Conservation (phyloP, 2,113 vertebrate genomes). For the Mobula hypostoma region DNA sequence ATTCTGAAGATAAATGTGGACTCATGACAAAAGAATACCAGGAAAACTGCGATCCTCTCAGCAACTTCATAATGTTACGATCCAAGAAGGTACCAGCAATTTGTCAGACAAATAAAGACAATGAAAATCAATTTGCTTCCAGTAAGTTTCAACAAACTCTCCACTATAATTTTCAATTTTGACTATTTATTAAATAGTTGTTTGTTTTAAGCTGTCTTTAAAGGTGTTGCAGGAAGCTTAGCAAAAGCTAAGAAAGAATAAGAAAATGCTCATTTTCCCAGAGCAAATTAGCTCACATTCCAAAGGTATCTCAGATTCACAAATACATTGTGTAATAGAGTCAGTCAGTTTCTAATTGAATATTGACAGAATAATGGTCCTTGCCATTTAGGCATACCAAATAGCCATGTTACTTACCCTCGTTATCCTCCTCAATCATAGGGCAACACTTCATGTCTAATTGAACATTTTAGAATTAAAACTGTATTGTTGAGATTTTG, state of each 20-base stretch:
- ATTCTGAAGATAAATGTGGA: background rate
- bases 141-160: background rate
- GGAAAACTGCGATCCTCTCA: conserved; percentile 54
- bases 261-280: background rate
- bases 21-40: background rate
- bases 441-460: background rate
- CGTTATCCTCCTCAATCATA: no score
- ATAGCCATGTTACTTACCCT: no score
- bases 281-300: background rate
- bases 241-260: background rate
- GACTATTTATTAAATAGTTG: background rate
- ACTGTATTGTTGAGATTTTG: no score
- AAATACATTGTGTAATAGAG: no score
- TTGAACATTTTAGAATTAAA: background rate
- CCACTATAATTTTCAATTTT: background rate
- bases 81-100: conserved; percentile 45
- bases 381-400: no score
- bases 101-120: conserved; percentile 33
- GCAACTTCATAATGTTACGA: conserved; percentile 59
- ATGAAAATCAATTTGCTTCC: background rate
- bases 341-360: no score
- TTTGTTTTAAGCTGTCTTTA: background rate
- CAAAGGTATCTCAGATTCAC: no score
- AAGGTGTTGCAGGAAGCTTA: background rate
- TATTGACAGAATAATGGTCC: no score